A percentile compares a stretch with the other conserved stretches of the same genome.
phyloP scores from a whole-genome alignment of 2,888 invertebrate species.

The Panopea generosa region DNA sequence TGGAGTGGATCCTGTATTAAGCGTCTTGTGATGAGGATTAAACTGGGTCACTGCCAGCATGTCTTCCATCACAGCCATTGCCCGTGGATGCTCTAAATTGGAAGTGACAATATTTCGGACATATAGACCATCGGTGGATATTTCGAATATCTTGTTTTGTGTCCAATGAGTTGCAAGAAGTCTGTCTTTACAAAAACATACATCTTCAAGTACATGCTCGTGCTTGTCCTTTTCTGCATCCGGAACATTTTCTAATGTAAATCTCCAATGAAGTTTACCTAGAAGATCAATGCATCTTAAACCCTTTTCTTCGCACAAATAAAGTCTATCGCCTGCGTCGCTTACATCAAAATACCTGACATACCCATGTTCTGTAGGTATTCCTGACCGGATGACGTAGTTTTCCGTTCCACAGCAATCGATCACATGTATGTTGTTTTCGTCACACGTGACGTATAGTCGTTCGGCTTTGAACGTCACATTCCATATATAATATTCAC shows the following conservation, averaged over 20 bases:
- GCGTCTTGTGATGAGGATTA: constrained; percentile 16
- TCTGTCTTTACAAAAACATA: constrained; percentile 13
- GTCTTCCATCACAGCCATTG: constrained; percentile 10
- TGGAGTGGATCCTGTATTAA: constrained; percentile 19
- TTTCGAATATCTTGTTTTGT: constrained; percentile 29
- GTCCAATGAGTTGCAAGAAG: constrained; percentile 39
- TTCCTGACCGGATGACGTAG: constrained; percentile 19
- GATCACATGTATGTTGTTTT: constrained; percentile 41
- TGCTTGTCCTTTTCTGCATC: constrained; percentile 2
- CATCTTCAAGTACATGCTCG: constrained; percentile 29
- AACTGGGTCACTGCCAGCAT: constrained; percentile 46
- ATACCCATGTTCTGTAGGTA: constrained; percentile 25
- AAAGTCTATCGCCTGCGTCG: constrained; percentile 19
- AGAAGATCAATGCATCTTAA: constrained; percentile 20
- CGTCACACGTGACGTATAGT: constrained; percentile 41
- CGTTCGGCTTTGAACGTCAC: constrained; percentile 16
- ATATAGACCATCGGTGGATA: constrained; percentile 25
- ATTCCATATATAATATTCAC: constrained; percentile 41
- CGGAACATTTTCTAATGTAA: constrained; percentile 23
- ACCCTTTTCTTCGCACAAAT: constrained; percentile 20
- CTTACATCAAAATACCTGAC: constrained; percentile 49
- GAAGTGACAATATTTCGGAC: constrained; percentile 20
- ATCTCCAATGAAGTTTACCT: constrained; percentile 25
- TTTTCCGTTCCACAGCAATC: constrained; percentile 8
- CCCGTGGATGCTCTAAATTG: constrained; percentile 31